phyloP scores from a whole-genome alignment of 2,888 invertebrate species.

The Sinhomidia bicolor region DNA sequence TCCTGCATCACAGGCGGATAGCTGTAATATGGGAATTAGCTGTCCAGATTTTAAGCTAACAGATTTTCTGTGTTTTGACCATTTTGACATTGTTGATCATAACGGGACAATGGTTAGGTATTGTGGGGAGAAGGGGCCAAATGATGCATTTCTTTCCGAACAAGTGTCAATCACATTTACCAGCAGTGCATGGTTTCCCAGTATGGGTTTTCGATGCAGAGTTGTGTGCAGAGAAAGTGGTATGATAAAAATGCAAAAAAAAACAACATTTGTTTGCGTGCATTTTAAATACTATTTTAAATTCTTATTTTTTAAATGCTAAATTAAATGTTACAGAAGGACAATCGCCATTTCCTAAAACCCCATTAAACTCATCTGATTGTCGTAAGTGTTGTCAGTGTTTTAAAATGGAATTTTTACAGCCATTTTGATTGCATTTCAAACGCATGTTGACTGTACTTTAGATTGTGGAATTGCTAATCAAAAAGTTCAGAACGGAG shows the following conservation, averaged over 20 bases:
- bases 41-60: constrained; percentile 75
- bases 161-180: constrained; percentile 72
- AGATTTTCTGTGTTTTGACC: constrained; percentile 77
- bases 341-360: constrained; percentile 9
- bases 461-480: constrained; percentile 75
- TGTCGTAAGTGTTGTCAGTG: constrained; percentile 51
- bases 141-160: constrained; percentile 39
- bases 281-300: background rate
- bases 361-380: constrained; percentile 20
- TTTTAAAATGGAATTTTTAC: too few species aligned
- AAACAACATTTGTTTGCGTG: background rate
- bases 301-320: background rate
- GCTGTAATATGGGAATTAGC: constrained; percentile 55
- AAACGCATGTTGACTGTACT: too few species aligned
- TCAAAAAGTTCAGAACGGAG: constrained; percentile 74
- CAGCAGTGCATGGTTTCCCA: constrained; percentile 72
- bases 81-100: constrained; percentile 74
- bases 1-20: constrained; percentile 16
- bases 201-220: constrained; percentile 75
- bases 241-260: too few species aligned
- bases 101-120: constrained; percentile 72
- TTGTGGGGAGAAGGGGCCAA: constrained; percentile 71
- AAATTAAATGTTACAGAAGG: too few species aligned
- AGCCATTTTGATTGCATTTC: too few species aligned
- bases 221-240: constrained; percentile 60